These are phyloP conservation scores for Anoplophora glabripennis DNA, from an alignment of 1,140 invertebrate species.

Conservation along the genomic window DNA sequence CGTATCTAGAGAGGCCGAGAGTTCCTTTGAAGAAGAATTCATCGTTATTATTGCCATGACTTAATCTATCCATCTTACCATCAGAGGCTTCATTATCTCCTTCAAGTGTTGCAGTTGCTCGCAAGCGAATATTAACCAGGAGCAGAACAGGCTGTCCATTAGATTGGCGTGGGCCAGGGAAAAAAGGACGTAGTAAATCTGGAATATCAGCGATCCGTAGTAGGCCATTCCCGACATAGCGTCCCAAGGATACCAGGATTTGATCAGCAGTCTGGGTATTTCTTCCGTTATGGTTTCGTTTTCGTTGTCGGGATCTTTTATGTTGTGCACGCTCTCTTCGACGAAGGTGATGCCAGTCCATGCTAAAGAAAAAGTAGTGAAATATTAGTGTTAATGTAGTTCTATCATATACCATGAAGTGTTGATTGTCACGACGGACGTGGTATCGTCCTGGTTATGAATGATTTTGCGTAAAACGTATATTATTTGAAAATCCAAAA, in stretches of 20 bases:
- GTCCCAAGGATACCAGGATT: conserved; percentile 74
- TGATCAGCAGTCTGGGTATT: conserved; percentile 70
- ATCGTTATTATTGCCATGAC: neutral
- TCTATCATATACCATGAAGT: too few species aligned
- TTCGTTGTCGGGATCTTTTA: conserved; percentile 63
- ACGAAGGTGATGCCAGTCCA: conserved; percentile 75
- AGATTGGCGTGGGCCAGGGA: conserved; percentile 69
- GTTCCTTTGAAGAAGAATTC: conserved; percentile 50
- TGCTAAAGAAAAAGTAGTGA: conserved; percentile 26
- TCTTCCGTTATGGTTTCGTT: conserved; percentile 67
- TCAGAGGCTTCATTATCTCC: conserved; percentile 78
- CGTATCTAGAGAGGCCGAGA: conserved; percentile 74
- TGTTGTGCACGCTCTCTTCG: conserved; percentile 67
- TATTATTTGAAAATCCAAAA: too few species aligned
- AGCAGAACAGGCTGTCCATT: conserved; percentile 75
- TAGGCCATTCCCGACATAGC: conserved; percentile 64
- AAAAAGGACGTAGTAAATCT: conserved; percentile 73
- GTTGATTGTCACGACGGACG: too few species aligned
- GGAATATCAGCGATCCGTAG: conserved; percentile 59
- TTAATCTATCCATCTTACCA: conserved; percentile 49
- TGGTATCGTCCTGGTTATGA: too few species aligned
- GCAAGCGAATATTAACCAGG: conserved; percentile 78
- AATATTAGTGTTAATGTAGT: too few species aligned
- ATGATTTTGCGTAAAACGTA: too few species aligned
- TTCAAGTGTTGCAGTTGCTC: conserved; percentile 81